phyloP scores from a whole-genome alignment of 1,140 invertebrate genomes.

The Drusus annulatus region DNA sequence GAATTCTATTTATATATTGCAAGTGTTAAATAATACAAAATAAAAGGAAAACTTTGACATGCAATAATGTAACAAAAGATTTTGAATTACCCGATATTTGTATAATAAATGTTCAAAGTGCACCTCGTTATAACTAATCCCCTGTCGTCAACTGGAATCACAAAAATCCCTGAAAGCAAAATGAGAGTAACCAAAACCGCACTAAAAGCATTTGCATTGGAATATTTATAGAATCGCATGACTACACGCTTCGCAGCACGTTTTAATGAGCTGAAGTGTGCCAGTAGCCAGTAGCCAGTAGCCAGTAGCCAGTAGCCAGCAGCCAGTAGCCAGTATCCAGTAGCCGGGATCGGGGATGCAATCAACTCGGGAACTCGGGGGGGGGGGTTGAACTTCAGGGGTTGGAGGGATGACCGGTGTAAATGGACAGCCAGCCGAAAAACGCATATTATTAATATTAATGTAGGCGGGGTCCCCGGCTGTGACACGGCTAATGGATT shows the following conservation, averaged over 20 bases:
- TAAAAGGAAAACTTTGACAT: too few relatives aligned
- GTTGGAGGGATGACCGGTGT: not conserved
- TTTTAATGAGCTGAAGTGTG: constrained; percentile 10
- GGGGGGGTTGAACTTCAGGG: not conserved
- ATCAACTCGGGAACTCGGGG: constrained; percentile 11
- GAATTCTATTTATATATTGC: too few relatives aligned
- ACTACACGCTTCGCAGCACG: not conserved
- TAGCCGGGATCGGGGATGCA: constrained; percentile 14
- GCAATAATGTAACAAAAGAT: too few relatives aligned
- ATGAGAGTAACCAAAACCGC: not conserved
- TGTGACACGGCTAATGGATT: constrained; percentile 20
- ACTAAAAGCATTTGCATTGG: not conserved
- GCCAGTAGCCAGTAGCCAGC: constrained; percentile 2
- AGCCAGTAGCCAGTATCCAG: not conserved
- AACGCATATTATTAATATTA: constrained; percentile 37
- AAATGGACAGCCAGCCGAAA: constrained; percentile 5
- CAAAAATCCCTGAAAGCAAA: not conserved
- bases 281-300: not conserved
- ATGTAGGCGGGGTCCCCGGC: not conserved
- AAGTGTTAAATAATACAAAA: too few relatives aligned
- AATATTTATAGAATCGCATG: constrained; percentile 14
- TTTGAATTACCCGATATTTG: too few relatives aligned
- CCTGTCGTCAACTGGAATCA: not conserved
- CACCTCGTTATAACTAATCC: too few relatives aligned
- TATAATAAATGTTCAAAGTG: too few relatives aligned